Evolutionary conservation across 2,888 invertebrate genomes (phyloP).

Genomic region (Rhingia rostrata): DNA sequence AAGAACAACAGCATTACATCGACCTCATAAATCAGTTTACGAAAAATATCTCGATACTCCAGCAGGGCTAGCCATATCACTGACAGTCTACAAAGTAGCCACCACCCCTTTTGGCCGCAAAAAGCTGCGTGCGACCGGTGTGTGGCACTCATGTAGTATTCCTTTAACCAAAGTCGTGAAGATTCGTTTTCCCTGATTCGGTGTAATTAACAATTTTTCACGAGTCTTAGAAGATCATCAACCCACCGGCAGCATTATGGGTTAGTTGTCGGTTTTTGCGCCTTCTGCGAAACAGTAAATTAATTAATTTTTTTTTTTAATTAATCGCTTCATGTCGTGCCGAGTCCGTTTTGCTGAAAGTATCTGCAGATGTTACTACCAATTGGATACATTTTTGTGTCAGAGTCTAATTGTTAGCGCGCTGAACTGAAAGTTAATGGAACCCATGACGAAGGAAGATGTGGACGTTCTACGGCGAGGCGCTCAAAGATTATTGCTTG

Average conservation of each 20-base stretch:
- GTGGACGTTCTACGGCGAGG: not conserved
- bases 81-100: conserved; percentile 53
- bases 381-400: not conserved
- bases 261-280: conserved; percentile 1
- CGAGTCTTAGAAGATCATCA: conserved; percentile 41
- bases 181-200: conserved; percentile 63
- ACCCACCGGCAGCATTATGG: conserved; percentile 7
- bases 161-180: conserved; percentile 49
- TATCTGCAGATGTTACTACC: conserved; percentile 21
- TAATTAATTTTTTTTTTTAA: conserved; percentile 65
- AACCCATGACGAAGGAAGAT: conserved; percentile 19
- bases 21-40: conserved; percentile 39
- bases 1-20: not conserved
- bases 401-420: conserved; percentile 43
- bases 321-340: conserved; percentile 55
- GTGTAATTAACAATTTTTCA: conserved; percentile 64
- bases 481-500: conserved; percentile 24
- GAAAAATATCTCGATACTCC: conserved; percentile 10
- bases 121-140: not conserved
- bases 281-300: conserved; percentile 28
- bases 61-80: conserved; percentile 6
- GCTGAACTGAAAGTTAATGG: conserved; percentile 52
- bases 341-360: conserved; percentile 20
- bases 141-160: conserved; percentile 10
- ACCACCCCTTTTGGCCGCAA: conserved; percentile 20